Conservation (phyloP, 2,797 vertebrate species). For the Acomys russatus region DNA sequence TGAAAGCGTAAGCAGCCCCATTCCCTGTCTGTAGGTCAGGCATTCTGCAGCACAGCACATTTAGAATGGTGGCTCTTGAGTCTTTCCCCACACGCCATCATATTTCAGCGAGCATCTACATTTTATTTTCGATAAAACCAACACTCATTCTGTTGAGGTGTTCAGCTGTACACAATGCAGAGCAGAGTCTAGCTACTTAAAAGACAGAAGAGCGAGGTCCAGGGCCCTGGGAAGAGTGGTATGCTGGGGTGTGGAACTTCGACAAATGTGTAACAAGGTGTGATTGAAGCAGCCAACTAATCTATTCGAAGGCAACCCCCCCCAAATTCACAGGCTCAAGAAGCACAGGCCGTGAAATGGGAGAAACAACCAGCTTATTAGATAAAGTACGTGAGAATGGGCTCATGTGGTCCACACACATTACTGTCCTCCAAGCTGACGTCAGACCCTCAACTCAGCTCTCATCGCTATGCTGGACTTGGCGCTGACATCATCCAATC, state of each 20-base stretch:
- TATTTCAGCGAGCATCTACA: not conserved
- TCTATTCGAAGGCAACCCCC: constrained; percentile 7
- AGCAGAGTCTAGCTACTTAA: not conserved
- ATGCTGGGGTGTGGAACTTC: not conserved
- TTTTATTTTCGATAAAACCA: constrained; percentile 15
- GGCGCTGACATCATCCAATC: not conserved
- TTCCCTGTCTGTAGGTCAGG: not conserved
- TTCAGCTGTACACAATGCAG: not conserved
- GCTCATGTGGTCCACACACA: not conserved
- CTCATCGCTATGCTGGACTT: not conserved
- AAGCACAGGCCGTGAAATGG: not conserved
- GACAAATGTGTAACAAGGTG: not conserved
- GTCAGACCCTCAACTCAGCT: not conserved
- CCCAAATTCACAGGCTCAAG: not conserved
- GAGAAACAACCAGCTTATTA: not conserved
- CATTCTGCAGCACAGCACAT: not conserved
- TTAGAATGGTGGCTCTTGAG: not conserved
- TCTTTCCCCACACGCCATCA: not conserved
- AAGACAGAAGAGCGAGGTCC: not conserved
- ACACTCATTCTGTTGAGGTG: not conserved
- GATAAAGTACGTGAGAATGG: not conserved
- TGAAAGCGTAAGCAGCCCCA: not conserved
- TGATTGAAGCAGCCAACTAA: not conserved
- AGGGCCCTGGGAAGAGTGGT: too few species aligned
- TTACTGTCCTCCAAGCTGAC: not conserved